A percentile compares a stretch with the other conserved stretches of the same genome.
Evolutionary conservation across 2,797 vertebrate species (phyloP).

Genomic region (Xerus rutilus): DNA sequence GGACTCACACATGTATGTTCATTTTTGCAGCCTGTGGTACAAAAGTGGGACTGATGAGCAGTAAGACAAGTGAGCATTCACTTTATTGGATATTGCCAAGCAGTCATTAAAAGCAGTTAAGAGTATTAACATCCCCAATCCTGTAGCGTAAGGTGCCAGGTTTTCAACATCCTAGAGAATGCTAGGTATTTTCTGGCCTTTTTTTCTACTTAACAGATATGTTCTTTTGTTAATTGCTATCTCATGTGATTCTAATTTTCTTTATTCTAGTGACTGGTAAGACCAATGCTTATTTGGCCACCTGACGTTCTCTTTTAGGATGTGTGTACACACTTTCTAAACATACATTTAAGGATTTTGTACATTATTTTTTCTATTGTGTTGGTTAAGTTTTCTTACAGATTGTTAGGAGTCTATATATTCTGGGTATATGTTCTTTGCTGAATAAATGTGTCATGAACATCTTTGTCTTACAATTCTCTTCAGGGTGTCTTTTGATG

Average conservation of each 20-base stretch:
- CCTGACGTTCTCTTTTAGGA: neutral
- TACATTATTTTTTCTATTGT: neutral
- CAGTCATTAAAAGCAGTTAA: neutral
- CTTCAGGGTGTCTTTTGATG: neutral
- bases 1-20: neutral
- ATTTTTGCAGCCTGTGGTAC: fast-evolving
- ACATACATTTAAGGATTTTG: neutral
- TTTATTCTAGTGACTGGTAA: neutral
- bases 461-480: neutral
- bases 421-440: neutral
- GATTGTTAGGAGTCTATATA: too few species aligned
- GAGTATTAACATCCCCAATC: fast-evolving
- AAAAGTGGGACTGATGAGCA: neutral
- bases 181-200: neutral
- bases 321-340: too few species aligned
- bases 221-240: neutral
- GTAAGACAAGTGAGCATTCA: neutral
- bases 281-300: neutral
- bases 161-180: neutral
- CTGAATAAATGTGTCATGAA: fast-evolving
- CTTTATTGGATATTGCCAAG: neutral
- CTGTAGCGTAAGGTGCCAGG: fast-evolving
- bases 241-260: neutral
- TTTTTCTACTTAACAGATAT: neutral
- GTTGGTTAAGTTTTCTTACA: neutral